These are phyloP conservation scores for Myotis planiceps DNA, from an alignment of 2,797 vertebrate species.

Conservation along the genomic window DNA sequence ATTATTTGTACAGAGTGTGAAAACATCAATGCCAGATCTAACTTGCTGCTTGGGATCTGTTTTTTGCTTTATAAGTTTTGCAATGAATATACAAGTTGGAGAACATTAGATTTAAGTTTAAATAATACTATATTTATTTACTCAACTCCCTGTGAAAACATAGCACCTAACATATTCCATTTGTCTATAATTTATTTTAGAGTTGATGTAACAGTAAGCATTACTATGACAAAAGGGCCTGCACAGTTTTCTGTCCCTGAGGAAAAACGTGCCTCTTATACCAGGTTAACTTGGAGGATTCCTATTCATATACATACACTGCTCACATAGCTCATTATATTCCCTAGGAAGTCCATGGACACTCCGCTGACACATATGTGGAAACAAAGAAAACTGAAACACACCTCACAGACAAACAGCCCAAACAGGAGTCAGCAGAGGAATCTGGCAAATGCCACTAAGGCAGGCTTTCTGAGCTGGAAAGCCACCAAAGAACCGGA, in stretches of 20 bases:
- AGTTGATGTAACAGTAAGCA: not conserved
- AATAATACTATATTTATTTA: not conserved
- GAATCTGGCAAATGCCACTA: not conserved
- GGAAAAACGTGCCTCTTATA: not conserved
- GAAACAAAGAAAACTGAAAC: constrained; percentile 14
- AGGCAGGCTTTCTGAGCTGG: not conserved
- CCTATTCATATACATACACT: not conserved
- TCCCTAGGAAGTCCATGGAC: not conserved
- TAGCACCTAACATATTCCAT: not conserved
- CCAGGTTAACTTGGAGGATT: not conserved
- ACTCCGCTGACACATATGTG: not conserved
- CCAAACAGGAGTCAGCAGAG: not conserved
- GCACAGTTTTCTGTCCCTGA: not conserved
- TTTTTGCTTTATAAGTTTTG: not conserved
- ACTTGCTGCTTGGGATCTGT: not conserved
- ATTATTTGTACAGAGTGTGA: not conserved
- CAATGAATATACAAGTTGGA: not conserved
- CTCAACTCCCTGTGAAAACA: not conserved
- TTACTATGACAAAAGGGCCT: not conserved
- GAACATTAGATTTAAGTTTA: not conserved
- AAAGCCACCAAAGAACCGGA: not conserved
- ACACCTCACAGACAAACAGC: constrained; percentile 21
- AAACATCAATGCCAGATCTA: not conserved
- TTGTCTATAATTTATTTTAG: not conserved
- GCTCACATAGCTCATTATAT: not conserved